These are phyloP conservation scores for Geopemphigus sp. DNA, from an alignment of 1,140 invertebrate species.

Conservation along the genomic window DNA sequence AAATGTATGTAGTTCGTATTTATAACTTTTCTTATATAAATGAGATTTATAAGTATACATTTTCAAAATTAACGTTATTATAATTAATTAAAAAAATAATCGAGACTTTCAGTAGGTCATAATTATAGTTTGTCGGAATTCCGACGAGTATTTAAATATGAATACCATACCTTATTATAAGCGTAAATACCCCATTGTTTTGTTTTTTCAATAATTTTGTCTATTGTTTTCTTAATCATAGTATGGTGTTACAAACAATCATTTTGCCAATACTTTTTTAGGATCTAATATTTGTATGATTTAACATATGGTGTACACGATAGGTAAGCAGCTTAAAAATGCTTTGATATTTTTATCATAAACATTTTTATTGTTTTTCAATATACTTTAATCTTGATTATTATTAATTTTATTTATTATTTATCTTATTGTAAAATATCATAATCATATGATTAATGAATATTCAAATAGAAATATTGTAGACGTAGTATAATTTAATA, in stretches of 20 bases:
- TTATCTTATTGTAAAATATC: neutral
- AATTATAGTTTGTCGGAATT: neutral
- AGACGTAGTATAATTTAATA: neutral
- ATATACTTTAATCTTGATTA: neutral
- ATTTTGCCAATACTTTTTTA: too few species aligned
- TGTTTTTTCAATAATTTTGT: constrained; percentile 19
- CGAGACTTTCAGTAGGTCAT: too few species aligned
- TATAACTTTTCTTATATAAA: too few species aligned
- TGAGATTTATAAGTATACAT: neutral
- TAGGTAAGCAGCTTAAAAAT: neutral
- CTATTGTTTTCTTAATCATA: constrained; percentile 16
- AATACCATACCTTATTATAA: neutral
- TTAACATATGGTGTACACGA: neutral
- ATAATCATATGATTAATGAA: constrained; percentile 14
- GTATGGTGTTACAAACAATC: neutral
- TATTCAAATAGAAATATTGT: neutral
- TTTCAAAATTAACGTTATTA: neutral
- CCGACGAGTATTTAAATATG: neutral
- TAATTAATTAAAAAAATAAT: neutral
- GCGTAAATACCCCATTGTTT: neutral
- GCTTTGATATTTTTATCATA: neutral
- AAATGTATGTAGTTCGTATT: too few species aligned
- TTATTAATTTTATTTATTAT: neutral
- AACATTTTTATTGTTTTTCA: constrained; percentile 26
- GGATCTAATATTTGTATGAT: too few species aligned